Conservation (phyloP, 2,888 invertebrate species). For the Lithophane ornitopus region DNA sequence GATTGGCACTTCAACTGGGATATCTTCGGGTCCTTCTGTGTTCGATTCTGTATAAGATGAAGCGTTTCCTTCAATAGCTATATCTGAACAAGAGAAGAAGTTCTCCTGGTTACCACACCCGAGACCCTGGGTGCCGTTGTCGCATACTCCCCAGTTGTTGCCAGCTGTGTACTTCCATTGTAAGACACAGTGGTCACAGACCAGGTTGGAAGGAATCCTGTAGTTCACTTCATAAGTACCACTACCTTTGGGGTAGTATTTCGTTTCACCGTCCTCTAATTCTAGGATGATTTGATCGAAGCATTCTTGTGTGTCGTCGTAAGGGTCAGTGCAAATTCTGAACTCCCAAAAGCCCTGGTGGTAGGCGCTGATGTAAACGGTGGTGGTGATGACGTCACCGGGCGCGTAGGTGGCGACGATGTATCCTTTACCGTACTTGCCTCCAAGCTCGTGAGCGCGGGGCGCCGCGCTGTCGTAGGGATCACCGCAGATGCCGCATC, state of each 20-base stretch:
- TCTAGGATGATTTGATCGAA: conserved; percentile 92
- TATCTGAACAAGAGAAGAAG: conserved; percentile 95
- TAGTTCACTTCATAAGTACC: conserved; percentile 93
- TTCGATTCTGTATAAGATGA: conserved; percentile 11
- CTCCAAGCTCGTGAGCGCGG: conserved; percentile 95
- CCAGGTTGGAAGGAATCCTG: conserved; percentile 90
- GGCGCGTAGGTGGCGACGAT: conserved; percentile 93
- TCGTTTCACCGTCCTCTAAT: conserved; percentile 88
- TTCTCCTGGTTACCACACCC: conserved; percentile 97
- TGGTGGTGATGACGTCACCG: conserved; percentile 92
- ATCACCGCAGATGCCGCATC: conserved; percentile 96
- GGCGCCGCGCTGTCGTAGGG: conserved; percentile 93
- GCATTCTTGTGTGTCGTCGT: conserved; percentile 93
- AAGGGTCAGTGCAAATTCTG: conserved; percentile 93
- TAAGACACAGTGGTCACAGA: conserved; percentile 95
- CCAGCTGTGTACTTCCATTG: conserved; percentile 97
- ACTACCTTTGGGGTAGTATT: conserved; percentile 93
- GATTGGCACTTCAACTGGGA: conserved; percentile 40
- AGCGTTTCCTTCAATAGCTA: conserved; percentile 90
- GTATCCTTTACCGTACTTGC: conserved; percentile 94
- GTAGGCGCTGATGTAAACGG: conserved; percentile 95
- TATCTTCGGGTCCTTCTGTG: conserved; percentile 16
- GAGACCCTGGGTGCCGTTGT: conserved; percentile 92
- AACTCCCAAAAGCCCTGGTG: conserved; percentile 96
- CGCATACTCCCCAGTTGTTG: conserved; percentile 95